phyloP scores from a whole-genome alignment of 2,113 vertebrate genomes.

The Proteles cristata region DNA sequence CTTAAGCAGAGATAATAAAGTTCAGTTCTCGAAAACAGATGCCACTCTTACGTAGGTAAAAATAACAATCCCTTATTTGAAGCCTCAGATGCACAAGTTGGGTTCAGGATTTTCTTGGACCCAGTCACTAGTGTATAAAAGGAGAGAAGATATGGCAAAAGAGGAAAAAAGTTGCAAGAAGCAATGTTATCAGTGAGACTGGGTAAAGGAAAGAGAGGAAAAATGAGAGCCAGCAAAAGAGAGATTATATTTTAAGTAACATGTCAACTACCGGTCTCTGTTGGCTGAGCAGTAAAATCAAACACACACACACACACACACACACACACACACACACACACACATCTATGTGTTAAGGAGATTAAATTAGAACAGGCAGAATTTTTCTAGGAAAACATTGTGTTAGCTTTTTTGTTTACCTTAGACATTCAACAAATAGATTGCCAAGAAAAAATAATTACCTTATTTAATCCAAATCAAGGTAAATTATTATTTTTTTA shows the following conservation, averaged over 20 bases:
- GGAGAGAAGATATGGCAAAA: background rate
- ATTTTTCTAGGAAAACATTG: background rate
- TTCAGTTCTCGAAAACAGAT: background rate
- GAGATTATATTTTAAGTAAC: background rate
- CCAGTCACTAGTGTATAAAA: background rate
- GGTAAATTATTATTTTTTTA: background rate
- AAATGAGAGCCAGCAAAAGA: background rate
- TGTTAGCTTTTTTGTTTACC: background rate
- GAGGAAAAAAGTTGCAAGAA: background rate
- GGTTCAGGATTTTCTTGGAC: background rate
- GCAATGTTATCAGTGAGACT: background rate
- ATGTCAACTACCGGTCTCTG: background rate
- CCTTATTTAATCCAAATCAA: background rate
- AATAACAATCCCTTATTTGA: background rate
- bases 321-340: background rate
- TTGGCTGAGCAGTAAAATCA: background rate
- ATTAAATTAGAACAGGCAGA: background rate
- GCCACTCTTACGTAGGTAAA: background rate
- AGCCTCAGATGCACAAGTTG: background rate
- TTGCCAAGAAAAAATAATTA: background rate
- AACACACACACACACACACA: background rate
- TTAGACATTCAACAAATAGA: background rate
- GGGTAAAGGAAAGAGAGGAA: background rate
- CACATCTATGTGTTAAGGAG: background rate
- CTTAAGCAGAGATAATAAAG: background rate